Base-by-base conservation (phyloP, 2,797 vertebrate species). In the Rhinatrema bivittatum region DNA sequence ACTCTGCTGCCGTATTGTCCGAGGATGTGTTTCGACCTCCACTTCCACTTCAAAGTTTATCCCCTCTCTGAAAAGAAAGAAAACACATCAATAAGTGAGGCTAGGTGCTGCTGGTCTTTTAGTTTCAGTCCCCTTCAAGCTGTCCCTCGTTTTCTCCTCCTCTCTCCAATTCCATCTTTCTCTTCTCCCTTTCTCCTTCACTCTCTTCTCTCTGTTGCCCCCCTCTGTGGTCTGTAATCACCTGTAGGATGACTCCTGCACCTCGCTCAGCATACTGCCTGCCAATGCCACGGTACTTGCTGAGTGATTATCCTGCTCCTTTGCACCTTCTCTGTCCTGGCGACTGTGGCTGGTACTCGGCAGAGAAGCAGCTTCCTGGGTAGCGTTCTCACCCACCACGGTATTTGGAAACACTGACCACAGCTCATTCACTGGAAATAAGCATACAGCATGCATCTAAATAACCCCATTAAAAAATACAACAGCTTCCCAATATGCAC, bases 1-100 rank as follows among this genome's bases (percentile, higher is more conserved):
- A 67, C 87, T 88, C 56, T 75, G 77, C 57, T 85, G 82, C 20
- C 65, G 72, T 24, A 53, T 70, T 5, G 80, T 70, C 34, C 59
- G 71, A 0, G 79, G 88, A 31, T 84, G 81, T 0, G 65, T 75
- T 60, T 91, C 89, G 0, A 90, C 86, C 10, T 86, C 87, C 62
- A 90, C 88, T 33, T 70, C 85, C 42, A 91, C 88, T 55, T 91
- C 82, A 7, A 90, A 82, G 56, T 81, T 87, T 22, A 79, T 68
- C 28, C 84, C 78, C 36, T 89, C 87, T 64, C 86, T 93, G 72
- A 5, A 30, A 42, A 49, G 14, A 40, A 20, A 62, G 6, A 25
- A 4, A 0, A 18, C 14, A 41, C 29, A n/a, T n/a, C 16, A 36
- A 34, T 2, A 19, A 27, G 25, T 36, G n/a, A 5, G 0, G 9